phyloP scores from a whole-genome alignment of 2,113 vertebrate species.

The Melanocharis versteri region DNA sequence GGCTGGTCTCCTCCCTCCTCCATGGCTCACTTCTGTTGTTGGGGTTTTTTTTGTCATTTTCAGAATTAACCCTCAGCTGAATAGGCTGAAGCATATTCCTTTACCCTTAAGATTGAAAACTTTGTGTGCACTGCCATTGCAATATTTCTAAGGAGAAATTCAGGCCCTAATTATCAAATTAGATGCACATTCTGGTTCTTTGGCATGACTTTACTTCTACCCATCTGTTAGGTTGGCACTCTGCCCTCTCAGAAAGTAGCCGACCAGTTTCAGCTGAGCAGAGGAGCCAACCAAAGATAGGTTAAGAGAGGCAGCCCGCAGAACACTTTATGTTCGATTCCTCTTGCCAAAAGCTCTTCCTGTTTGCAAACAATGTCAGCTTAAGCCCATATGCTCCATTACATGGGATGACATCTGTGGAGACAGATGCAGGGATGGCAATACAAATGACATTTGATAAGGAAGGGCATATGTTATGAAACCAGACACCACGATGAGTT shows the following conservation, averaged over 20 bases:
- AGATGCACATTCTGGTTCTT: constrained; percentile 60
- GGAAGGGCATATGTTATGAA: constrained; percentile 65
- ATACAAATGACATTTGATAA: constrained; percentile 64
- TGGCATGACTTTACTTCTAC: constrained; percentile 38
- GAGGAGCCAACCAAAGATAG: constrained; percentile 48
- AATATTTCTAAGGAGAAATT: constrained; percentile 47
- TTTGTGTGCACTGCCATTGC: background rate
- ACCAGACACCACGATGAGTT: constrained; percentile 14
- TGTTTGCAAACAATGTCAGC: constrained; percentile 65
- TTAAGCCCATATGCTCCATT: constrained; percentile 66
- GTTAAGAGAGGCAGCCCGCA: constrained; percentile 32
- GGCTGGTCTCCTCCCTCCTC: background rate
- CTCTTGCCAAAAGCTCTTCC: constrained; percentile 59
- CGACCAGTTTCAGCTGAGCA: constrained; percentile 21
- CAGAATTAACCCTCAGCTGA: background rate
- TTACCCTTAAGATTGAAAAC: constrained; percentile 8
- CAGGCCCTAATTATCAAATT: constrained; percentile 60
- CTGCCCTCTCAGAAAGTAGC: constrained; percentile 45
- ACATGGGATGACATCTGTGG: constrained; percentile 63
- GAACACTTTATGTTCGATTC: constrained; percentile 36
- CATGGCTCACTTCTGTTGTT: background rate
- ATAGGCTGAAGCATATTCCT: background rate
- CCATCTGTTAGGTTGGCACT: constrained; percentile 53
- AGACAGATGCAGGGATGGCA: constrained; percentile 60
- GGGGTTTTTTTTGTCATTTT: background rate